A percentile compares a stretch with the other conserved stretches of the same genome.
Conservation (phyloP, 2,113 vertebrate species). For the Menidia beryllina region DNA sequence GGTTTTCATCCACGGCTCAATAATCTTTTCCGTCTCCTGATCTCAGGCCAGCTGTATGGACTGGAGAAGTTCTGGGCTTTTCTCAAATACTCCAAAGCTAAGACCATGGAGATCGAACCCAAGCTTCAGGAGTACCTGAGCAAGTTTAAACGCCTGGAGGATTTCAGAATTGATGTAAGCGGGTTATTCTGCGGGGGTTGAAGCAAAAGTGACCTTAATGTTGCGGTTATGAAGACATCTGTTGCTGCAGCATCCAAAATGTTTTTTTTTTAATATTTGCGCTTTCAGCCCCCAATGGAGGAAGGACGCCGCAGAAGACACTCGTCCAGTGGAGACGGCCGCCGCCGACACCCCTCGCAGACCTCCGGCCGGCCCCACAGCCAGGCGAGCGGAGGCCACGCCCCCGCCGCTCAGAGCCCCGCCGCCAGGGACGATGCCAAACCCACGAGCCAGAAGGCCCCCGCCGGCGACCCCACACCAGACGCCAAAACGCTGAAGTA, state of each 20-base stretch:
- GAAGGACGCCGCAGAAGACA: slow-evolving; percentile 92
- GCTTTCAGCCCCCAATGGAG: slow-evolving; percentile 94
- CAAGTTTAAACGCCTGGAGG: slow-evolving; percentile 97
- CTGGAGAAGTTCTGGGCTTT: slow-evolving; percentile 99
- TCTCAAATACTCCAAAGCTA: slow-evolving; percentile 99
- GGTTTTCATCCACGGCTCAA: rapidly evolving
- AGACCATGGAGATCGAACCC: slow-evolving; percentile 94
- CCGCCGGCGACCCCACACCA: slow-evolving; percentile 51
- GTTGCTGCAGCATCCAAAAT: neutral
- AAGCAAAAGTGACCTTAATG: neutral
- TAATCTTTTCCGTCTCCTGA: neutral
- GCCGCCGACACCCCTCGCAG: slow-evolving; percentile 91
- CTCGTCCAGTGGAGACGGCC: slow-evolving; percentile 86
- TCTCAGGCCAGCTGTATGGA: slow-evolving; percentile 94
- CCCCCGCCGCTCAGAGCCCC: slow-evolving; percentile 75
- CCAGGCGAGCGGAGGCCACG: slow-evolving; percentile 73
- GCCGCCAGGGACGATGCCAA: slow-evolving; percentile 87
- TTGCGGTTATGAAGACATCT: too few relatives aligned
- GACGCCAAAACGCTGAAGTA: slow-evolving; percentile 75
- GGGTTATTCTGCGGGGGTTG: neutral
- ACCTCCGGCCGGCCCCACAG: slow-evolving; percentile 84
- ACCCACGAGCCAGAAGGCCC: slow-evolving; percentile 81
- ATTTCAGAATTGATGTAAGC: slow-evolving; percentile 98
- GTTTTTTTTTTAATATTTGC: slow-evolving; percentile 13
- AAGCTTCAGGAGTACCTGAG: slow-evolving; percentile 94